Evolutionary conservation across 2,113 vertebrate species (phyloP).

Genomic region (Tor tambroides): DNA sequence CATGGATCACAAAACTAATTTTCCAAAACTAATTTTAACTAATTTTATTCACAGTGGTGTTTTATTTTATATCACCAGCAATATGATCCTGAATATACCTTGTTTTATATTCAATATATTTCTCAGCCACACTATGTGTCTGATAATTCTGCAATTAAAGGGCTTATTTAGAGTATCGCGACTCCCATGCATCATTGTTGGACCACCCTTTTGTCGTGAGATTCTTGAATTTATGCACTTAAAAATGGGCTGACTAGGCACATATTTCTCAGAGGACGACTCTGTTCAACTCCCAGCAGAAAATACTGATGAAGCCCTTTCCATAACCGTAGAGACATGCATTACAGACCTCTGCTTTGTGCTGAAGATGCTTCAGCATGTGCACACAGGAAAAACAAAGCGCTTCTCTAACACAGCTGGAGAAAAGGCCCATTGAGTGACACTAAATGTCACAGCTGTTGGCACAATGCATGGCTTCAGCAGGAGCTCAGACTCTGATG

Average conservation of each 20-base stretch:
- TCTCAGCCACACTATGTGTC: not conserved
- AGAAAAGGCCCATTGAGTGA: conserved; percentile 78
- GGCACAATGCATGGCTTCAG: conserved; percentile 67
- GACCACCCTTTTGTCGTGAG: not conserved
- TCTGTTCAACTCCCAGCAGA: conserved; percentile 1
- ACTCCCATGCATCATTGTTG: not conserved
- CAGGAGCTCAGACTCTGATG: conserved; percentile 53
- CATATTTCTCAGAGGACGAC: not conserved
- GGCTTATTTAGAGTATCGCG: not conserved
- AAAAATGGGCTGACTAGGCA: not conserved
- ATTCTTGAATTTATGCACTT: not conserved
- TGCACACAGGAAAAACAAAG: not conserved
- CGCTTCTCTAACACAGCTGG: conserved; percentile 44
- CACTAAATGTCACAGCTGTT: conserved; percentile 67
- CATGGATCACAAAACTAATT: not conserved
- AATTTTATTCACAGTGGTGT: not conserved
- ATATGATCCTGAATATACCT: not conserved
- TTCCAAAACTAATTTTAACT: too few relatives aligned
- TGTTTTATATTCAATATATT: not conserved
- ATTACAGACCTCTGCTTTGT: not conserved
- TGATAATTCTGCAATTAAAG: not conserved
- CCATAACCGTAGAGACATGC: not conserved
- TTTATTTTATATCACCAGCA: not conserved
- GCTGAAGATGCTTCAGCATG: not conserved
- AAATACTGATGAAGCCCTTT: not conserved